phyloP scores from a whole-genome alignment of 1,140 invertebrate genomes.

The Drosophila fuyamai region DNA sequence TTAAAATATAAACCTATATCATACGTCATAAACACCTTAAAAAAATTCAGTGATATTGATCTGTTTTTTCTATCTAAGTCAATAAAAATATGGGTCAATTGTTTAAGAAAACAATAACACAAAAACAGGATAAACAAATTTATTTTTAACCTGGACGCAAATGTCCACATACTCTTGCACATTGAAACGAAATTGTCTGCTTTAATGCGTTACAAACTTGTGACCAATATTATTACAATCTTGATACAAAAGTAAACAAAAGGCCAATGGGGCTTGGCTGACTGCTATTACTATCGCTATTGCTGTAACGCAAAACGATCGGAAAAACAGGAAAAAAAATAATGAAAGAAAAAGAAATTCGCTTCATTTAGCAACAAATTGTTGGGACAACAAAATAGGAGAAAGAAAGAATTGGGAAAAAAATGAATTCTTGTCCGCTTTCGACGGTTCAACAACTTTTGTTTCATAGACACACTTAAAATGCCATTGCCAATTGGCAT shows the following conservation, averaged over 20 bases:
- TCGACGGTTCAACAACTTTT: slow-evolving; percentile 76
- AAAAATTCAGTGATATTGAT: no score
- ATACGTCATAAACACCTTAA: no score
- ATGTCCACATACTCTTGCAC: neutral
- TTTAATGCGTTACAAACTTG: neutral
- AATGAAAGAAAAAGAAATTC: slow-evolving; percentile 46
- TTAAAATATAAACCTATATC: no score
- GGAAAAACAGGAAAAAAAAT: slow-evolving; percentile 4
- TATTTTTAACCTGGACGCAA: neutral
- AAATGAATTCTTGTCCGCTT: slow-evolving; percentile 52
- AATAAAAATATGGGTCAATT: no score
- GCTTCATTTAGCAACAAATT: slow-evolving; percentile 79
- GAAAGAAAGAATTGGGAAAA: neutral
- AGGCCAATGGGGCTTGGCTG: neutral
- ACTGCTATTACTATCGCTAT: neutral
- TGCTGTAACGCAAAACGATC: slow-evolving; percentile 1
- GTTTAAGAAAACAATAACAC: no score
- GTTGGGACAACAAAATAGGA: slow-evolving; percentile 61
- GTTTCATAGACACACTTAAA: slow-evolving; percentile 71
- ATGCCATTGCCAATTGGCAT: slow-evolving; percentile 71
- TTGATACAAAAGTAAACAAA: slow-evolving; percentile 2
- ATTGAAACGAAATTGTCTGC: neutral
- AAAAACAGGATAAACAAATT: no score
- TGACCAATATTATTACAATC: slow-evolving; percentile 1
- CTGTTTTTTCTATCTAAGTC: no score